A percentile compares a stretch with the other conserved stretches of the same genome.
These are phyloP conservation scores for Scopus umbretta DNA, from an alignment of 2,113 vertebrate genomes.

Conservation along the genomic window DNA sequence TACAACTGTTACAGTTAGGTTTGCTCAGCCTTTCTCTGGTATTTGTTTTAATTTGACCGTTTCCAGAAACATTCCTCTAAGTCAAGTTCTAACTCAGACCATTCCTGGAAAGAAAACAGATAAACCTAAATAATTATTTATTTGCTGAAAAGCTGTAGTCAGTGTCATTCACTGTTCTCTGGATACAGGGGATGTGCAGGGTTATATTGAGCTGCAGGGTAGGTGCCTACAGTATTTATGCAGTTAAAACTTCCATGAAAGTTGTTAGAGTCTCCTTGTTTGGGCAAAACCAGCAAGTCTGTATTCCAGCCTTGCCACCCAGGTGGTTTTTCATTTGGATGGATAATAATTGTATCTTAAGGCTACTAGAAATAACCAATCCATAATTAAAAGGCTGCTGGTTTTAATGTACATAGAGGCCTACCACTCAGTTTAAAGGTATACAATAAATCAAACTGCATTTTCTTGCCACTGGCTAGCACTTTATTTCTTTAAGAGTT, in stretches of 20 bases:
- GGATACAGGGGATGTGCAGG: background rate
- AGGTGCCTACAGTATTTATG: background rate
- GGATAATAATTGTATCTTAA: slow-evolving; percentile 34
- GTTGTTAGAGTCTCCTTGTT: background rate
- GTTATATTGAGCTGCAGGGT: background rate
- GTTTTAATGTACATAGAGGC: background rate
- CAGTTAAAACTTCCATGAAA: background rate
- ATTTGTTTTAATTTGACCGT: background rate
- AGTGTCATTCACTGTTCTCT: background rate
- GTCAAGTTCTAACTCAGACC: background rate
- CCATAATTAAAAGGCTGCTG: slow-evolving; percentile 52
- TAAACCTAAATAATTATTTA: background rate
- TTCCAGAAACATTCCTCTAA: background rate
- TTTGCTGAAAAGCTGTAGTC: background rate
- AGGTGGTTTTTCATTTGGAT: background rate
- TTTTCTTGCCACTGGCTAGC: slow-evolving; percentile 44
- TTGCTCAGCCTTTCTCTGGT: background rate
- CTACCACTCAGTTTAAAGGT: slow-evolving; percentile 19
- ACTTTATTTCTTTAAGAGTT: slow-evolving; percentile 23
- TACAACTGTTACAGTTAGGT: background rate
- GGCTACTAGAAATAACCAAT: slow-evolving; percentile 37
- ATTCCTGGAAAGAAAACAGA: background rate
- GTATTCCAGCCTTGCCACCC: background rate
- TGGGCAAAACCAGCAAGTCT: background rate
- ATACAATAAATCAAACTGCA: slow-evolving; percentile 29